Conservation (phyloP, 2,113 vertebrate species). For the Nannospalax galili region DNA sequence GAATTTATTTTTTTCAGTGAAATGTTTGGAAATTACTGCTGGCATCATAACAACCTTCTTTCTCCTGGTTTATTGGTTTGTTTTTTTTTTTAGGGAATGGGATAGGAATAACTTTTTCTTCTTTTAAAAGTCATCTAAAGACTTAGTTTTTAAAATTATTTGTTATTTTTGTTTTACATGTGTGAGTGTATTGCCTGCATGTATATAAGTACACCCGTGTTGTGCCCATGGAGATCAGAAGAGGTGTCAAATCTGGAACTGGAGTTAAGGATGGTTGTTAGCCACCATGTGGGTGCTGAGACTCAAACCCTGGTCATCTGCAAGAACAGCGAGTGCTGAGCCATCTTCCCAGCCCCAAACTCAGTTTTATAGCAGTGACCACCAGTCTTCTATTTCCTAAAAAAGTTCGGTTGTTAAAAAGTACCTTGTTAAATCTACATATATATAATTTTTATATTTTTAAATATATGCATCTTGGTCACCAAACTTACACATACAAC, state of each 20-base stretch:
- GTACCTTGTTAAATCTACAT: neutral
- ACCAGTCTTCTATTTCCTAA: neutral
- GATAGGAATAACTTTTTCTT: constrained; percentile 21
- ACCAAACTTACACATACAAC: neutral
- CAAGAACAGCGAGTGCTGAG: no score
- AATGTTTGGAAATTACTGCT: constrained; percentile 71
- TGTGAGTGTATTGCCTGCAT: no score
- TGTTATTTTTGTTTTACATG: no score
- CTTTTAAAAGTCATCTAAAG: constrained; percentile 20
- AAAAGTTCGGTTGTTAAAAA: neutral
- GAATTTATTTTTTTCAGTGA: constrained; percentile 14
- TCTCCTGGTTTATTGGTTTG: neutral
- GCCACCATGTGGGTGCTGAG: no score
- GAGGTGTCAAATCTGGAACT: no score
- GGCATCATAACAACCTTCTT: constrained; percentile 49
- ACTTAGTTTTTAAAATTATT: neutral
- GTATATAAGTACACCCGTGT: no score
- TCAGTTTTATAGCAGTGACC: neutral
- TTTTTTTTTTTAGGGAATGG: neutral
- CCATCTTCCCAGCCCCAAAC: no score
- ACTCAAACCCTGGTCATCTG: no score
- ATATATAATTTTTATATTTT: neutral
- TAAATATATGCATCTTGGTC: neutral
- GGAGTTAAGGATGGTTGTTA: no score
- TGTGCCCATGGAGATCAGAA: no score